Conservation (phyloP, 2,888 invertebrate genomes). For the Axea sp. region DNA sequence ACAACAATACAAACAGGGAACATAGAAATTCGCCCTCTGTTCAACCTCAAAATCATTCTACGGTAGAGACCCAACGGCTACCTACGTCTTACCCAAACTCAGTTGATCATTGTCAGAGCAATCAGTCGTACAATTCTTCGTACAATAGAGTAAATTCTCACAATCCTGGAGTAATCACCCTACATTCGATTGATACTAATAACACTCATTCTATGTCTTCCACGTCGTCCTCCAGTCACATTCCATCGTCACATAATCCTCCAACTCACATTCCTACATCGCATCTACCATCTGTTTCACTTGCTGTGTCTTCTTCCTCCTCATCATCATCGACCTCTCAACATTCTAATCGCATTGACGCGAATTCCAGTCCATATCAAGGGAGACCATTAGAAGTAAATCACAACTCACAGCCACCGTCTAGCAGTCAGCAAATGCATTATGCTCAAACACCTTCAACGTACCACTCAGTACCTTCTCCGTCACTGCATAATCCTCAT, state of each 20-base stretch:
- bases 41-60: slow-evolving; percentile 62
- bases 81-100: slow-evolving; percentile 64
- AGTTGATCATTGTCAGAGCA: slow-evolving; percentile 39
- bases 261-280: slow-evolving; percentile 74
- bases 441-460: slow-evolving; percentile 26
- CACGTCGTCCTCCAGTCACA: slow-evolving; percentile 69
- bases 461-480: slow-evolving; percentile 56
- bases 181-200: slow-evolving; percentile 61
- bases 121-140: slow-evolving; percentile 44
- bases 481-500: slow-evolving; percentile 71
- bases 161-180: slow-evolving; percentile 53
- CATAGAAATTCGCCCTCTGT: slow-evolving; percentile 55
- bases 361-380: slow-evolving; percentile 38
- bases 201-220: slow-evolving; percentile 68
- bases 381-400: slow-evolving; percentile 45
- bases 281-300: slow-evolving; percentile 64
- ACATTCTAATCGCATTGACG: slow-evolving; percentile 71
- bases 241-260: slow-evolving; percentile 73
- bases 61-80: slow-evolving; percentile 66
- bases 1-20: slow-evolving; percentile 72
- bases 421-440: slow-evolving; percentile 38
- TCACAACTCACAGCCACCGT: slow-evolving; percentile 58
- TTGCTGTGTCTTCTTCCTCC: slow-evolving; percentile 22
- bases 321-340: slow-evolving; percentile 23
- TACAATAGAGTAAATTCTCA: slow-evolving; percentile 40